Evolutionary conservation across 2,113 vertebrate species (phyloP).

Genomic region (Spizaetus ornatus): DNA sequence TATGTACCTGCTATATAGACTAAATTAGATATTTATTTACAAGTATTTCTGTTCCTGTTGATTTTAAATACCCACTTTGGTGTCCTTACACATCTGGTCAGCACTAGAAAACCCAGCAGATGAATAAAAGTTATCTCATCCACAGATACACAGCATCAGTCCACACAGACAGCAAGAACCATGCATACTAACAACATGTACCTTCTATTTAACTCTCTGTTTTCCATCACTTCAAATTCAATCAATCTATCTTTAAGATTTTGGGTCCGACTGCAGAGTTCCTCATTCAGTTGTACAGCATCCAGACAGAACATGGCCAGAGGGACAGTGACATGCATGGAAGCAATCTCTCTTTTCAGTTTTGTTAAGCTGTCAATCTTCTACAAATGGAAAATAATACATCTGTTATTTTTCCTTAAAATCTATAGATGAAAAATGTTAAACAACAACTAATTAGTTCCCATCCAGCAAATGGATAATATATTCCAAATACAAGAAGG

Average conservation of each 20-base stretch:
- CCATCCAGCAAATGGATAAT: neutral
- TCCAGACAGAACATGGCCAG: slow-evolving; percentile 88
- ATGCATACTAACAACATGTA: neutral
- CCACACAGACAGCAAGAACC: neutral
- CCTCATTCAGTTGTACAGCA: slow-evolving; percentile 76
- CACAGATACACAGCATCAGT: neutral
- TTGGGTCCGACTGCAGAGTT: slow-evolving; percentile 77
- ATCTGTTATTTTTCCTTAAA: neutral
- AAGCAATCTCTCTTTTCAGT: slow-evolving; percentile 78
- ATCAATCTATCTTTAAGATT: slow-evolving; percentile 78
- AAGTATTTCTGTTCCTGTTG: neutral
- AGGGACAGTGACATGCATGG: slow-evolving; percentile 78
- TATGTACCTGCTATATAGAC: neutral
- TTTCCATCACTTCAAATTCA: slow-evolving; percentile 80
- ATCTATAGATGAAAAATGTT: neutral
- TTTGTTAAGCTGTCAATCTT: slow-evolving; percentile 76
- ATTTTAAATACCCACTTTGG: neutral
- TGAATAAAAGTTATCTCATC: neutral
- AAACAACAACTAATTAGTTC: neutral
- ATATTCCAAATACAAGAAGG: neutral
- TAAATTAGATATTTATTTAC: neutral
- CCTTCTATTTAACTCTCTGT: slow-evolving; percentile 80
- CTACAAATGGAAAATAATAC: slow-evolving; percentile 58
- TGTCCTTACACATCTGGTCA: neutral
- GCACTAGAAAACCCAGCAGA: neutral